phyloP scores from a whole-genome alignment of 2,888 invertebrate genomes.

The Nycteola revayana region DNA sequence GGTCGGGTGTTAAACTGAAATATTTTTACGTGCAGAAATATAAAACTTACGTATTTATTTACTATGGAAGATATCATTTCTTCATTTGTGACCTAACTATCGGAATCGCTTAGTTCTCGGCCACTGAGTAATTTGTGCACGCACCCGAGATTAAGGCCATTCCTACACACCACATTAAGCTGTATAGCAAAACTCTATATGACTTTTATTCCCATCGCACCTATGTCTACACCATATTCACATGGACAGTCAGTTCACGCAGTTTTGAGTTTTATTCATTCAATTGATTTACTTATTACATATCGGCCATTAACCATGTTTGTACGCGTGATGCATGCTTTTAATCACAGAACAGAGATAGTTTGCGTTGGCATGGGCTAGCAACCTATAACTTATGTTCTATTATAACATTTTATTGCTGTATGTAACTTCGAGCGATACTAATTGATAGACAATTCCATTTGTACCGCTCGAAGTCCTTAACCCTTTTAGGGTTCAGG shows the following conservation, averaged over 20 bases:
- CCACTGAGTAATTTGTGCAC: slow-evolving; percentile 64
- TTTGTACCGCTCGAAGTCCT: slow-evolving; percentile 18
- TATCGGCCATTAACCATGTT: slow-evolving; percentile 69
- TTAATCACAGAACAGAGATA: slow-evolving; percentile 55
- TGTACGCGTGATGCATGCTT: slow-evolving; percentile 68
- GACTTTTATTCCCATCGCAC: slow-evolving; percentile 43
- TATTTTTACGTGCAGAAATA: slow-evolving; percentile 56
- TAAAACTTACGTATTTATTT: slow-evolving; percentile 71
- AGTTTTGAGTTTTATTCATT: slow-evolving; percentile 51
- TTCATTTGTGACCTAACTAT: slow-evolving; percentile 73
- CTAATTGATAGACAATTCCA: background rate
- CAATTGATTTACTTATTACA: slow-evolving; percentile 76
- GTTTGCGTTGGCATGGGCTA: slow-evolving; percentile 15
- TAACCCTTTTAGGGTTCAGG: slow-evolving; percentile 13
- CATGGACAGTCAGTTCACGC: slow-evolving; percentile 62
- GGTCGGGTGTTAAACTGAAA: slow-evolving; percentile 43
- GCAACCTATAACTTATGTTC: slow-evolving; percentile 31
- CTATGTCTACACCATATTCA: slow-evolving; percentile 42
- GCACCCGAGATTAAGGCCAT: slow-evolving; percentile 58
- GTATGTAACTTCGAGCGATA: slow-evolving; percentile 22
- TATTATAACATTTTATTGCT: slow-evolving; percentile 30
- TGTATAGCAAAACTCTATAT: slow-evolving; percentile 56
- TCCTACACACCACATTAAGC: slow-evolving; percentile 40
- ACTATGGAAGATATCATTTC: slow-evolving; percentile 74
- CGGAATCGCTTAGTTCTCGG: slow-evolving; percentile 60